Percentiles rank a stretch among this genome's conserved stretches.
These are phyloP conservation scores for Crotalus tigris DNA, from an alignment of 2,113 vertebrate species.

Conservation along the genomic window DNA sequence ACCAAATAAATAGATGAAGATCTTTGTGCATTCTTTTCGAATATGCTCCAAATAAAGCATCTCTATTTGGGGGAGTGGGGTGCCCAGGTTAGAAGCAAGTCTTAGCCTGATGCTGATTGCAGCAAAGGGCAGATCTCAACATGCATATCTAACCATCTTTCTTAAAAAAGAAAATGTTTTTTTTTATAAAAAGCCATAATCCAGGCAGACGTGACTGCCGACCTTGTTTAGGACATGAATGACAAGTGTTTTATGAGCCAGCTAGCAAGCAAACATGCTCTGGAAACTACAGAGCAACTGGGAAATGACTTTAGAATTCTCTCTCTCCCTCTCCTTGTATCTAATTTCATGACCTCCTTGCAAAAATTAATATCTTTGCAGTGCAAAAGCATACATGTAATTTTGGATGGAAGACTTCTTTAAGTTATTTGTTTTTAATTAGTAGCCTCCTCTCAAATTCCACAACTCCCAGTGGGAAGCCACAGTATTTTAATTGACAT, in stretches of 20 bases:
- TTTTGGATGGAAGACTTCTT: conserved; percentile 16
- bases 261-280: conserved; percentile 57
- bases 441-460: not conserved
- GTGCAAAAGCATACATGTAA: conserved; percentile 14
- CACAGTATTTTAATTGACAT: not conserved
- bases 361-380: conserved; percentile 44
- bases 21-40: conserved; percentile 49
- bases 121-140: conserved; percentile 64
- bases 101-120: conserved; percentile 48
- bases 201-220: conserved; percentile 49
- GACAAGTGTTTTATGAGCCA: conserved; percentile 60
- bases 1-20: conserved; percentile 46
- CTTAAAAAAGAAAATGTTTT: not conserved
- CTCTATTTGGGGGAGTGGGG: conserved; percentile 30
- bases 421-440: not conserved
- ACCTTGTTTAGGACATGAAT: conserved; percentile 51
- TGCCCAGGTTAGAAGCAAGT: conserved; percentile 54
- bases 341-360: conserved; percentile 40
- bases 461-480: not conserved
- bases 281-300: conserved; percentile 56
- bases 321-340: conserved; percentile 13
- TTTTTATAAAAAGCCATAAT: conserved; percentile 32
- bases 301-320: conserved; percentile 40
- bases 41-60: conserved; percentile 29
- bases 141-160: conserved; percentile 44